Evolutionary conservation across 2,797 vertebrate genomes (phyloP), one percentile per base, ranked within the genome.

Genomic region (Phrynocephalus forsythii): DNA sequence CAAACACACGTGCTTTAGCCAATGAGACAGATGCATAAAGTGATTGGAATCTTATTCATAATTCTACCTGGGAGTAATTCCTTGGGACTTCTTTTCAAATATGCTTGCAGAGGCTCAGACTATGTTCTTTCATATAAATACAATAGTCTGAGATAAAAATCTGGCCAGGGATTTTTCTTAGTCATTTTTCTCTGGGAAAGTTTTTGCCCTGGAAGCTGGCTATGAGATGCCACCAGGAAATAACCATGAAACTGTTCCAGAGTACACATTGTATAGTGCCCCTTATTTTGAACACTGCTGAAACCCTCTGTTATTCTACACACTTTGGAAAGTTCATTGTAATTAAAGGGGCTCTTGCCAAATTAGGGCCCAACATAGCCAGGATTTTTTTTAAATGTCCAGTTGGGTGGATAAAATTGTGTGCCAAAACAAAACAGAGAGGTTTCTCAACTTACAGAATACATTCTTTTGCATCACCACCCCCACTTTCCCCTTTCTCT

Each of bases 281-380:
- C 22, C 48, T 79, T 22, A 24, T 33, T 79, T 48, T 60, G 72
- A 73, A 33, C 18, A 18, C 26, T 67, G 6, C 28, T 78, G 76
- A 88, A 88, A 63, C 28, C 22, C 50, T 48, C 20, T 79, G 52
- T 84, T 88, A 72, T 84, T 13, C 18, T 38, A 79, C 52, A 79
- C 38, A 48, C 4, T 84, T 84, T 88, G 77, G 67, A 84, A 84
- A 66, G n/a, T 28, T 77, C n/a, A 11, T 71, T 66, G 82, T 63
- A 84, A 79, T 84, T 16, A 67, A n/a, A 50, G 10, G 16, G 33
- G 73, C 9, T 33, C 1, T 50, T 73, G 82, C 82, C 80, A 88
- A 84, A 84, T 50, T 66, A 79, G 56, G 69, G 56, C 56, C 28
- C 38, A 66, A 1, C 44, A 20, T 30, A 30, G 82, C 87, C 87